Evolutionary conservation across 1,140 invertebrate species (phyloP).

Genomic region (Pissodes strobi): DNA sequence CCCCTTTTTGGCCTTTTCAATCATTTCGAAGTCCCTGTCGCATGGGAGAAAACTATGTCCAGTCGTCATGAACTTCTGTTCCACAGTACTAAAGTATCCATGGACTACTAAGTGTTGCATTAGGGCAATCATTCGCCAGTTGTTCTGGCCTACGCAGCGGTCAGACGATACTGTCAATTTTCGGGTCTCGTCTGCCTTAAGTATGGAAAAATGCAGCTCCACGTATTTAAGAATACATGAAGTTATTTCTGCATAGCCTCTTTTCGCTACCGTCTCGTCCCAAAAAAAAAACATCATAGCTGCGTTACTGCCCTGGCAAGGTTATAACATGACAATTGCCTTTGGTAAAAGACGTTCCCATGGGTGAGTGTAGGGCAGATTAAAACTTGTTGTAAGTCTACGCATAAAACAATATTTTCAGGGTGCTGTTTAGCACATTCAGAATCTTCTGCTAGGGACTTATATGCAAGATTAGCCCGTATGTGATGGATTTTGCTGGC

Average conservation of each 20-base stretch:
- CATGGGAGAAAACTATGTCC: constrained; percentile 23
- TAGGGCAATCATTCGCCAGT: constrained; percentile 4
- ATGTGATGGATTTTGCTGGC: constrained; percentile 3
- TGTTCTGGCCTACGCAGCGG: not conserved
- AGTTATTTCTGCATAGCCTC: constrained; percentile 13
- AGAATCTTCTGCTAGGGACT: too few relatives aligned
- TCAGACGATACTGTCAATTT: constrained; percentile 20
- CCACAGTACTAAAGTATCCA: constrained; percentile 7
- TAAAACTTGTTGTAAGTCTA: constrained; percentile 22
- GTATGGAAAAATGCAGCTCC: not conserved
- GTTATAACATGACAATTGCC: constrained; percentile 18
- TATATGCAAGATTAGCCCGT: not conserved
- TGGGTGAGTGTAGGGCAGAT: constrained; percentile 17
- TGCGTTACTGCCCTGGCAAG: not conserved
- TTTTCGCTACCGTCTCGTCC: constrained; percentile 18
- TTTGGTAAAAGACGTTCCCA: constrained; percentile 13
- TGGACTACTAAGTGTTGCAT: not conserved
- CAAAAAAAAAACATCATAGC: constrained; percentile 14
- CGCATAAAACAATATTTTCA: constrained; percentile 6
- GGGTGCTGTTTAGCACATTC: not conserved
- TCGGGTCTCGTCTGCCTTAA: not conserved
- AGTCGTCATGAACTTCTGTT: constrained; percentile 14
- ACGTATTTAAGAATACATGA: constrained; percentile 15
- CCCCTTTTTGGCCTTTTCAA: constrained; percentile 2
- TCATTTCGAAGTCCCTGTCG: constrained; percentile 3